phyloP scores from a whole-genome alignment of 2,797 vertebrate genomes.

The Crocodylus rhombifer region DNA sequence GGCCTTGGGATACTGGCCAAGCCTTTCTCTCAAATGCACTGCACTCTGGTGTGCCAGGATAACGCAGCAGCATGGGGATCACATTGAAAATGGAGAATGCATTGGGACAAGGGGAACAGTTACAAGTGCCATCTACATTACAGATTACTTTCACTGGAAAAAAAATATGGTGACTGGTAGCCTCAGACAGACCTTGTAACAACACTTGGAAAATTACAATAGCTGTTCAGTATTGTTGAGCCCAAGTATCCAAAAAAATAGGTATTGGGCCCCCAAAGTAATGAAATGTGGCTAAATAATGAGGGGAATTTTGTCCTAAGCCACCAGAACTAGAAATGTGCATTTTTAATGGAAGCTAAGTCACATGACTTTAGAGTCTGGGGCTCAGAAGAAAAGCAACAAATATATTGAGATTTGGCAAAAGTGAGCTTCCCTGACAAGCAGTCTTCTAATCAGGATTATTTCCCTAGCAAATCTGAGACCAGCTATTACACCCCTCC shows the following conservation, averaged over 20 bases:
- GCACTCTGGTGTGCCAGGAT: not conserved
- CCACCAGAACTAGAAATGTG: constrained; percentile 29
- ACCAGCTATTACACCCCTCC: not conserved
- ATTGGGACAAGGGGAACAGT: not conserved
- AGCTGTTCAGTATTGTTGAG: not conserved
- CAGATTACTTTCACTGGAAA: too few species aligned
- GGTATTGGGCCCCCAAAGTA: not conserved
- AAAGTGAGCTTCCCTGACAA: constrained; percentile 42
- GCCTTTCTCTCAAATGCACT: not conserved
- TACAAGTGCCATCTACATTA: not conserved
- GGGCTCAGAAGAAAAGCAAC: constrained; percentile 28
- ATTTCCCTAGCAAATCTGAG: rapidly evolving
- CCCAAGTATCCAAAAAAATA: not conserved
- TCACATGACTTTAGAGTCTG: constrained; percentile 32
- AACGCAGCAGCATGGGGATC: not conserved
- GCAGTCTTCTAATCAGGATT: not conserved
- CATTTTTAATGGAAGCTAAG: constrained; percentile 53
- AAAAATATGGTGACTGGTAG: not conserved
- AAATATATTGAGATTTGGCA: constrained; percentile 36
- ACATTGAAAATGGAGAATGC: not conserved
- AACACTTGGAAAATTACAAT: not conserved
- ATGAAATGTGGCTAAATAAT: not conserved
- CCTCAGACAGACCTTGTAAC: not conserved
- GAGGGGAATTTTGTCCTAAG: constrained; percentile 2
- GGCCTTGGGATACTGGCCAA: not conserved